Conservation (phyloP, 2,113 vertebrate genomes). For the Pristiophorus japonicus region DNA sequence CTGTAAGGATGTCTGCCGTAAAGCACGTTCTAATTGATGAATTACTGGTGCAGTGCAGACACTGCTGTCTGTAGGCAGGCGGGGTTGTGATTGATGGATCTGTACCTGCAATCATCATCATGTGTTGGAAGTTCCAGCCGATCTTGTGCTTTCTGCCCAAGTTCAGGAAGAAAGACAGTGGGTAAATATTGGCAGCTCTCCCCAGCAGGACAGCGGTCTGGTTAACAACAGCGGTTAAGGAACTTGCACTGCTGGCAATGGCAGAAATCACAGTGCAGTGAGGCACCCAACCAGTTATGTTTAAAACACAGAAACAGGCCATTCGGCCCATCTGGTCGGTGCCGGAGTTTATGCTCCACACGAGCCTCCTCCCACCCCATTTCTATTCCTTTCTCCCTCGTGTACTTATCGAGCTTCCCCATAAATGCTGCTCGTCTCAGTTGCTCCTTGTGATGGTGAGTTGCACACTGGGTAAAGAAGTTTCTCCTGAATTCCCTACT, state of each 20-base stretch:
- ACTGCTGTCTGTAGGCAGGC: not conserved
- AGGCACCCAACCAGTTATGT: no score
- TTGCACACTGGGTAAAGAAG: not conserved
- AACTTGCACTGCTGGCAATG: not conserved
- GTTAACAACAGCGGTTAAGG: slow-evolving; percentile 58
- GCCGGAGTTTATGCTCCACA: no score
- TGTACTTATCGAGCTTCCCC: no score
- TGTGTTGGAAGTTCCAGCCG: slow-evolving; percentile 90
- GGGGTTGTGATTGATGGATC: no score
- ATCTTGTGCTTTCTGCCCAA: slow-evolving; percentile 92
- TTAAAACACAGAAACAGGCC: not conserved
- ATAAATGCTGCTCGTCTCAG: no score
- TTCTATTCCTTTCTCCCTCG: no score
- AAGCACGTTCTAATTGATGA: no score
- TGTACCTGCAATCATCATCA: slow-evolving; percentile 99
- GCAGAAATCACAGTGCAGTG: not conserved
- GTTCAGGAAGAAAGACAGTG: slow-evolving; percentile 90
- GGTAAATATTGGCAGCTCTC: slow-evolving; percentile 87
- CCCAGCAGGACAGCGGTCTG: slow-evolving; percentile 88
- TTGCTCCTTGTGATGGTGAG: no score
- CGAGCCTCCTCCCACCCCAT: no score
- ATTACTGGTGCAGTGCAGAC: not conserved
- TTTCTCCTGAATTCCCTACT: not conserved
- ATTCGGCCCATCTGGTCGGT: not conserved
- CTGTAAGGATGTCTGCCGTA: no score